Evolutionary conservation across 2,113 vertebrate genomes (phyloP), one percentile per base, ranked within the genome.

Genomic region (Corythoichthys intestinalis): DNA sequence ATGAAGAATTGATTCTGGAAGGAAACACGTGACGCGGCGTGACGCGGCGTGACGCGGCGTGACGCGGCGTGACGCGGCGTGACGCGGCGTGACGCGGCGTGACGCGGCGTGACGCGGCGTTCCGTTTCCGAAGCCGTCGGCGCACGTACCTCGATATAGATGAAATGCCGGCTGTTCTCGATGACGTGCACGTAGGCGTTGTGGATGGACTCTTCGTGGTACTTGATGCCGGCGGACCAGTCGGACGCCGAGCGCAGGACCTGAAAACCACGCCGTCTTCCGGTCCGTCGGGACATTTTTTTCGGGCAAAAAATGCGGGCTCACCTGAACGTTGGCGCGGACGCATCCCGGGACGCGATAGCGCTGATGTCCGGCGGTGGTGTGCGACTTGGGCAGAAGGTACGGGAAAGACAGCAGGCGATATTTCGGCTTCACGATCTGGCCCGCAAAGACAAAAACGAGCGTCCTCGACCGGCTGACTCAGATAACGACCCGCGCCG

Each of bases 1-100:
- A 99, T 97, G 79, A 99, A 97, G 84, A 99, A 99, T 86, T 99
- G 97, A 86, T 99, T 99, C 97, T 99, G 77, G 70, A 88, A 74
- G 67, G 76, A 74, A 49, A 35, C 72, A 0, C 17, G 41, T 4
- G 41, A 8, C 2, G 9, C 1, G 41, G 2, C 9, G 1, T 5
- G 41, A 44, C 41, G 41, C 41, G 41, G 41, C 41, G 41, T 44
- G 1, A 44, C 41, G 1, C 41, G 41, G 41, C n/a, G n/a, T n/a
- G 41, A 44, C 41, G 39, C 3, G 39, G 39, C 39, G 41, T n/a
- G n/a, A n/a, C n/a, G n/a, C n/a, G n/a, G n/a, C 17, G 20, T 28
- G 41, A 44, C 41, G 39, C 4, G 39, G 1, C 39, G 41, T 28
- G 41, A 44, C 41, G 41, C 41, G 41, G 41, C 17, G 41, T 4